phyloP scores from a whole-genome alignment of 1,140 invertebrate species.

The Penaeus japonicus region DNA sequence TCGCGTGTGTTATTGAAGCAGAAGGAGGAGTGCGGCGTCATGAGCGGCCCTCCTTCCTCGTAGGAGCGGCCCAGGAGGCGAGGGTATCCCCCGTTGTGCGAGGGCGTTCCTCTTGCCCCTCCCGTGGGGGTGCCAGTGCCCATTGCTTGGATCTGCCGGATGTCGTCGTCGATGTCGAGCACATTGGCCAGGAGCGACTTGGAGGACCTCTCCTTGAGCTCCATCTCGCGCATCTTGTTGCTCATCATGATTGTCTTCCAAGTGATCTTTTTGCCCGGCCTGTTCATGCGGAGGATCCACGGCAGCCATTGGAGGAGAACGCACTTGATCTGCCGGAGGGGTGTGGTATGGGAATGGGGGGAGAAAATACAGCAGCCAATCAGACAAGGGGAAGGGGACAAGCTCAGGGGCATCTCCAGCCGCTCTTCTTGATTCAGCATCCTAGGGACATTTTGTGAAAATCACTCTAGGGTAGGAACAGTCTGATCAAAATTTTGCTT shows the following conservation, averaged over 20 bases:
- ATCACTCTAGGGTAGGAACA: too few relatives aligned
- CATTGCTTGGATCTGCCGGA: constrained; percentile 63
- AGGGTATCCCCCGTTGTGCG: constrained; percentile 54
- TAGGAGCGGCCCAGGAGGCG: constrained; percentile 57
- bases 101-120: constrained; percentile 24
- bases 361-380: not conserved
- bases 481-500: too few relatives aligned
- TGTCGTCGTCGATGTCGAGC: constrained; percentile 94
- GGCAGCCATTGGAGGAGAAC: constrained; percentile 96
- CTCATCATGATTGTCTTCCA: constrained; percentile 87
- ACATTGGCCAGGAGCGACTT: constrained; percentile 90
- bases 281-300: constrained; percentile 83
- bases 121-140: constrained; percentile 3
- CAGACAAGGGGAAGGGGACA: not conserved
- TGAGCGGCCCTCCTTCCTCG: constrained; percentile 47
- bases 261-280: constrained; percentile 93
- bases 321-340: constrained; percentile 78
- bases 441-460: not conserved
- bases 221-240: constrained; percentile 87
- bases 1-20: constrained; percentile 59
- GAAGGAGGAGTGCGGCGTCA: constrained; percentile 48
- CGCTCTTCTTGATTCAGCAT: not conserved
- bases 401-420: constrained; percentile 6
- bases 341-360: not conserved
- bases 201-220: constrained; percentile 90